These are phyloP conservation scores for Rhingia campestris DNA, from an alignment of 2,888 invertebrate genomes.

Conservation along the genomic window DNA sequence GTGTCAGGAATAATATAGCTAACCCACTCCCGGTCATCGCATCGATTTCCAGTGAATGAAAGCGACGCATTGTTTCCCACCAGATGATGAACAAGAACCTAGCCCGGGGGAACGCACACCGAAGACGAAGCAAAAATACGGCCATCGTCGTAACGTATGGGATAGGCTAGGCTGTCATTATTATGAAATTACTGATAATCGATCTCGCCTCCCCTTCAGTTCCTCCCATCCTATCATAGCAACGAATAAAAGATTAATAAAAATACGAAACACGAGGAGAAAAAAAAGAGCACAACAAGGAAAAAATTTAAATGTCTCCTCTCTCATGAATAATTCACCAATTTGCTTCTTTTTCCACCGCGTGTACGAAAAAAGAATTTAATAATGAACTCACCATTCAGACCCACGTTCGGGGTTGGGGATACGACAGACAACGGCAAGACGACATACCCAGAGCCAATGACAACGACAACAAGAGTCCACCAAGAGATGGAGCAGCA, in stretches of 20 bases:
- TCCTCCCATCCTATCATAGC: neutral
- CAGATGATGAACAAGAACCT: constrained; percentile 34
- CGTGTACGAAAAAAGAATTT: constrained; percentile 70
- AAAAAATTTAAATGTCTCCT: constrained; percentile 69
- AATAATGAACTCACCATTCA: constrained; percentile 72
- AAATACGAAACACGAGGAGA: constrained; percentile 38
- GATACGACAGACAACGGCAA: constrained; percentile 48
- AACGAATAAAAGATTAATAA: constrained; percentile 66
- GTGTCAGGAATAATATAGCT: constrained; percentile 12
- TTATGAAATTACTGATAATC: constrained; percentile 74
- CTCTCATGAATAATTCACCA: constrained; percentile 73
- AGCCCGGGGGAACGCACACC: neutral
- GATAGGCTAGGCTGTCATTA: constrained; percentile 68
- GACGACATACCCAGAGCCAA: constrained; percentile 23
- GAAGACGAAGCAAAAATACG: neutral
- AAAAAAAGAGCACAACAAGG: constrained; percentile 35
- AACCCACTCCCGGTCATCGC: constrained; percentile 39
- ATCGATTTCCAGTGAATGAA: constrained; percentile 72
- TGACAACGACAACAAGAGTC: constrained; percentile 16
- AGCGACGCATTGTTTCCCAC: constrained; percentile 65
- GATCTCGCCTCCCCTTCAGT: constrained; percentile 50
- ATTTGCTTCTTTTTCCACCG: constrained; percentile 65
- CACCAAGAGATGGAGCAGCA: constrained; percentile 51
- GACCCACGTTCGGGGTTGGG: constrained; percentile 44
- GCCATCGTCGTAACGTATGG: constrained; percentile 3